These are phyloP conservation scores for Natator depressus DNA, from an alignment of 2,113 vertebrate species.

Conservation along the genomic window DNA sequence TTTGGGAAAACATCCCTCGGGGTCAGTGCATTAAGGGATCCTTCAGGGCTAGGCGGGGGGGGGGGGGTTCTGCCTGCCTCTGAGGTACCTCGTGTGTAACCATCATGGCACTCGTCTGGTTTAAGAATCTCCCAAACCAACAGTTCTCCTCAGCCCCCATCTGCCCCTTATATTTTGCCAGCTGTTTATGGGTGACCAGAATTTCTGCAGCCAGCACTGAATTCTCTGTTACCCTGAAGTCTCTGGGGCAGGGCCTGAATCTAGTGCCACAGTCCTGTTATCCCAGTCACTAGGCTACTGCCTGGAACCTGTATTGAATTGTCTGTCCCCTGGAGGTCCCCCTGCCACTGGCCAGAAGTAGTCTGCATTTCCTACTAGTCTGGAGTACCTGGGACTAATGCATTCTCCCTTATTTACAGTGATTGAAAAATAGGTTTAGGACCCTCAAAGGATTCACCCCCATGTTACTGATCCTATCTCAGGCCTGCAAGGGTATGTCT, in stretches of 20 bases:
- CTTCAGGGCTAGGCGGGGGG: background rate
- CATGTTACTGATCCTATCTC: background rate
- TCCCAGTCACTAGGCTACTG: background rate
- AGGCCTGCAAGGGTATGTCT: background rate
- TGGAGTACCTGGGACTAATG: background rate
- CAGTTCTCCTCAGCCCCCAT: background rate
- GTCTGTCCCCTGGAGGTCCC: background rate
- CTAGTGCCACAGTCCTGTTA: background rate
- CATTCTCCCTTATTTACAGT: background rate
- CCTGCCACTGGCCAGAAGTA: background rate
- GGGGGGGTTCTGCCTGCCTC: background rate
- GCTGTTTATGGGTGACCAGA: background rate
- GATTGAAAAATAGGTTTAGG: background rate
- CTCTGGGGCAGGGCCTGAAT: background rate
- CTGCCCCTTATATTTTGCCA: background rate
- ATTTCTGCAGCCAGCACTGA: background rate
- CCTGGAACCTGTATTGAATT: background rate
- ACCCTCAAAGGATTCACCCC: background rate
- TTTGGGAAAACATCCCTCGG: background rate
- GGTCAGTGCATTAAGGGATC: background rate
- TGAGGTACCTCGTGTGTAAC: background rate
- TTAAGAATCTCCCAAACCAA: background rate
- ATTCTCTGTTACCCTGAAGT: background rate
- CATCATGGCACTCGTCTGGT: background rate
- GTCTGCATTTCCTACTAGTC: background rate